These are phyloP conservation scores for Colistium nudipinnis DNA, from an alignment of 2,113 vertebrate species.

Conservation along the genomic window DNA sequence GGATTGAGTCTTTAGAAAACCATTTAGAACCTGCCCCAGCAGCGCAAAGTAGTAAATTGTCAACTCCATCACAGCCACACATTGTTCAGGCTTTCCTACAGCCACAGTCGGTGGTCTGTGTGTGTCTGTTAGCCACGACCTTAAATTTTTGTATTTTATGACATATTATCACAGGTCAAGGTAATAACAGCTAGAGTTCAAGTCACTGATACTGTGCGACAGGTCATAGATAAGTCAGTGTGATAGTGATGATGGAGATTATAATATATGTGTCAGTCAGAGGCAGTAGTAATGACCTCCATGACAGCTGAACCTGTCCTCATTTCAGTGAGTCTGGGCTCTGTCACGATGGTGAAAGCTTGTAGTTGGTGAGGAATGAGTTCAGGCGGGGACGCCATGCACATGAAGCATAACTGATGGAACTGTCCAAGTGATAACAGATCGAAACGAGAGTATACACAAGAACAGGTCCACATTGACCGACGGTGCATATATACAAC, in stretches of 20 bases:
- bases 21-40: slow-evolving; percentile 29
- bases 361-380: too few relatives aligned
- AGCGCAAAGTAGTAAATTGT: too few relatives aligned
- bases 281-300: background rate
- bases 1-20: slow-evolving; percentile 19
- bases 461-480: background rate
- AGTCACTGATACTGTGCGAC: background rate
- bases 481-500: background rate
- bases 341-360: too few relatives aligned
- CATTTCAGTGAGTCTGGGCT: too few relatives aligned
- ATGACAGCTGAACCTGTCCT: too few relatives aligned
- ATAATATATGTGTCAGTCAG: slow-evolving; percentile 16
- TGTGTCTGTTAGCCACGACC: slow-evolving; percentile 12
- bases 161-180: background rate
- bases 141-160: background rate
- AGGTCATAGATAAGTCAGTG: slow-evolving; percentile 17
- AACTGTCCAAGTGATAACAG: too few relatives aligned
- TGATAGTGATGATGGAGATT: slow-evolving; percentile 12
- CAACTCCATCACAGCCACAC: too few relatives aligned
- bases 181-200: background rate
- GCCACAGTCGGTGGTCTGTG: slow-evolving; percentile 31
- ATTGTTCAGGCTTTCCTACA: background rate
- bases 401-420: too few relatives aligned
- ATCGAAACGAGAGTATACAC: too few relatives aligned
- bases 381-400: too few relatives aligned